These are phyloP conservation scores for Schlechtendalia chinensis DNA, from an alignment of 1,140 invertebrate genomes.

Conservation along the genomic window DNA sequence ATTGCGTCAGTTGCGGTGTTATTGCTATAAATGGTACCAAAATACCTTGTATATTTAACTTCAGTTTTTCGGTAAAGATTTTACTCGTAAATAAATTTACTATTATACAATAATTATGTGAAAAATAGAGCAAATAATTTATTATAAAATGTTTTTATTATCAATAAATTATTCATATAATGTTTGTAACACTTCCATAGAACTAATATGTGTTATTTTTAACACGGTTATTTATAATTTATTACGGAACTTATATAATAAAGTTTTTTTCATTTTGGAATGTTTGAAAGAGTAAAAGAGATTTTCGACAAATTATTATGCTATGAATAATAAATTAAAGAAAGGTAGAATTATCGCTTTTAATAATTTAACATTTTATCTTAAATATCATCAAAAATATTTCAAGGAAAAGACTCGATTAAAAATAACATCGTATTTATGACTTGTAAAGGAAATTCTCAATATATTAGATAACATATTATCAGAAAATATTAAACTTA, in stretches of 20 bases:
- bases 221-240: neutral
- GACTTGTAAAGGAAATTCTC: neutral
- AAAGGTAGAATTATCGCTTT: neutral
- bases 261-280: neutral
- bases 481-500: neutral
- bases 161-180: neutral
- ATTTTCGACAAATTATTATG: neutral
- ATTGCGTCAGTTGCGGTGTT: neutral
- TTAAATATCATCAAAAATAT: neutral
- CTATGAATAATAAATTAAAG: neutral
- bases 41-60: neutral
- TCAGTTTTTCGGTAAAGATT: neutral
- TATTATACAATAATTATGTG: neutral
- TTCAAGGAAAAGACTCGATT: neutral
- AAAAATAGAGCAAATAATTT: neutral
- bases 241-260: neutral
- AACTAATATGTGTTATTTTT: neutral
- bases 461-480: too few species aligned
- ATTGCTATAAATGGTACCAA: slow-evolving; percentile 19
- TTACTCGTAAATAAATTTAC: neutral
- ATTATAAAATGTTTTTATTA: neutral
- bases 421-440: neutral
- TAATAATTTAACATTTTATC: too few species aligned
- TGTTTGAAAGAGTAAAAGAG: neutral
- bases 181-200: neutral